Percentiles rank a stretch among this genome's conserved stretches.
Conservation (phyloP, 2,888 invertebrate genomes). For the Agonopterix arenella region DNA sequence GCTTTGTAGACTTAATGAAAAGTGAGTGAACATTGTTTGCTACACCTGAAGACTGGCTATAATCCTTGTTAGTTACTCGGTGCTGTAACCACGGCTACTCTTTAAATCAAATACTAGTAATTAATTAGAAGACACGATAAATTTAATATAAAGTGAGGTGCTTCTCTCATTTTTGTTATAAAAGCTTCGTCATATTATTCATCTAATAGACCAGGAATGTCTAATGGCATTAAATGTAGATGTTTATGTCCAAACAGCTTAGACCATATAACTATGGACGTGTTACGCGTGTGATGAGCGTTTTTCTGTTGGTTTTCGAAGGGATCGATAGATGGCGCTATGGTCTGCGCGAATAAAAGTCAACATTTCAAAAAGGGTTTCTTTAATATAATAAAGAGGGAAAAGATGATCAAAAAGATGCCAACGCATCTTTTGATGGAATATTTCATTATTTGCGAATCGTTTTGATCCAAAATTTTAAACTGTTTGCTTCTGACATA, state of each 20-base stretch:
- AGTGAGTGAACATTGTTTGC: slow-evolving; percentile 18
- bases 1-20: slow-evolving; percentile 15
- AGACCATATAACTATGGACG: no score
- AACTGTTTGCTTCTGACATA: no score
- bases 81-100: neutral
- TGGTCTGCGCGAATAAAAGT: no score
- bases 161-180: slow-evolving; percentile 34
- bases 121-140: slow-evolving; percentile 3
- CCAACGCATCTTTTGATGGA: no score
- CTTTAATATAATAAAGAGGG: no score
- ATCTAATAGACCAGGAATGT: slow-evolving; percentile 23
- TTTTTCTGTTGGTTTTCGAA: no score
- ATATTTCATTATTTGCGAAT: no score
- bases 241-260: slow-evolving; percentile 29
- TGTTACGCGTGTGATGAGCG: no score
- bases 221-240: slow-evolving; percentile 39
- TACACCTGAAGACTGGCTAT: slow-evolving; percentile 21
- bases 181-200: slow-evolving; percentile 32
- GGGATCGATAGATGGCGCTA: no score
- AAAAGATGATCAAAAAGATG: no score
- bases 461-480: no score
- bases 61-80: neutral
- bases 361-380: no score
- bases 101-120: neutral
- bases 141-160: slow-evolving; percentile 30